Base-by-base conservation (phyloP, 2,797 vertebrate species). In the Rhyacichthys aspro region DNA sequence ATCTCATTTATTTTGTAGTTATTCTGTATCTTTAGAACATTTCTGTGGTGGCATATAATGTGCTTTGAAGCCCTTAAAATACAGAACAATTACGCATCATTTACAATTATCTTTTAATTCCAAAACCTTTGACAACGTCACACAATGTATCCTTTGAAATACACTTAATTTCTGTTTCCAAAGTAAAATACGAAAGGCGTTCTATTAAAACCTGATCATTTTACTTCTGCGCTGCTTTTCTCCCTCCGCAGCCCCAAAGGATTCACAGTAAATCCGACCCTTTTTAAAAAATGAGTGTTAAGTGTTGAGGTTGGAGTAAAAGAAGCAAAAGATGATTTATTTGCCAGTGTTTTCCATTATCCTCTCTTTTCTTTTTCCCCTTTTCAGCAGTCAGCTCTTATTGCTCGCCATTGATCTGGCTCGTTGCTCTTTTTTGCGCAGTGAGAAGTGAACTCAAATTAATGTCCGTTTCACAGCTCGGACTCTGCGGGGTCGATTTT, bases 391-490 rank as follows among this genome's bases (percentile, higher is more conserved):
- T 96, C 95, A 95, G 94, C 92, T 96, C 94, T 95, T 96, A 95
- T 96, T 96, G 94, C 93, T 94, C 93, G 84, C 92, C 95, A 96
- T 96, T 97, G 96, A 97, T 97, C 93, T 78, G 77, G 19, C 55
- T 28, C 5, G 11, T 63, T 57, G 46, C 38, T 43, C 52, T 60
- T 87, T 90, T 93, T 94, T 93, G 94, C 94, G 93, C 95, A 94
- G 93, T 93, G 91, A 96, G 92, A 96, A 95, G 94, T 96, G 94
- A 96, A 95, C 94, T 95, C 94, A 97, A 98, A 97, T 98, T 94
- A 97, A 98, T 96, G 95, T 97, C 94, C 94, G 93, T 96, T 97
- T 95, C 94, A 95, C 85, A 79, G 78, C 75, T 72, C 67, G 10
- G 34, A 52, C 16, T 56, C 85, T 93, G 89, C 89, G 44, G 70